These are phyloP conservation scores for Ia io DNA, from an alignment of 2,113 vertebrate genomes.

Conservation along the genomic window DNA sequence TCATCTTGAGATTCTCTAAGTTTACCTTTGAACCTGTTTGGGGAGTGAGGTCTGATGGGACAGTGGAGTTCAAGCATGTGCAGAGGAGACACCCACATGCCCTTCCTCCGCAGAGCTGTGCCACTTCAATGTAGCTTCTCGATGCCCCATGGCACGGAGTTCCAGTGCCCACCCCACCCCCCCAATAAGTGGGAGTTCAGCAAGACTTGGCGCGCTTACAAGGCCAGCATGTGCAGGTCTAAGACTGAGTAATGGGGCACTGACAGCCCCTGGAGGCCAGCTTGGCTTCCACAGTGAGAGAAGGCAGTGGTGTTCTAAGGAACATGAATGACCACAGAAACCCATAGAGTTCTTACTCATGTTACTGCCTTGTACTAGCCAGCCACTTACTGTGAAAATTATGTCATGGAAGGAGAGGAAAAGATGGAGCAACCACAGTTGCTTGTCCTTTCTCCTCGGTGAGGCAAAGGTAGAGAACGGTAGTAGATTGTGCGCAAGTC, in stretches of 20 bases:
- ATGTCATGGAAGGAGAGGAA: not conserved
- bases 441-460: not conserved
- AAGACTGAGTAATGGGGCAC: rapidly evolving
- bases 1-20: not conserved
- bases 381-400: not conserved
- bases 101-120: not conserved
- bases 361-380: not conserved
- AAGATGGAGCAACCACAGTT: not conserved
- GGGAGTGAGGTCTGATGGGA: not conserved
- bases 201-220: not conserved
- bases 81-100: not conserved
- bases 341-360: not conserved
- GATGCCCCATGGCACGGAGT: not conserved
- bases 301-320: not conserved
- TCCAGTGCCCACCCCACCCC: not conserved
- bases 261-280: not conserved
- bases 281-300: not conserved
- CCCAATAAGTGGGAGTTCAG: not conserved
- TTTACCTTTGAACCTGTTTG: not conserved
- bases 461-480: not conserved
- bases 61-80: rapidly evolving
- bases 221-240: rapidly evolving
- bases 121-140: not conserved
- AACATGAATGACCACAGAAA: not conserved
- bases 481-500: not conserved